Conservation (phyloP, 2,888 invertebrate species). For the Mesochorus sp. region DNA sequence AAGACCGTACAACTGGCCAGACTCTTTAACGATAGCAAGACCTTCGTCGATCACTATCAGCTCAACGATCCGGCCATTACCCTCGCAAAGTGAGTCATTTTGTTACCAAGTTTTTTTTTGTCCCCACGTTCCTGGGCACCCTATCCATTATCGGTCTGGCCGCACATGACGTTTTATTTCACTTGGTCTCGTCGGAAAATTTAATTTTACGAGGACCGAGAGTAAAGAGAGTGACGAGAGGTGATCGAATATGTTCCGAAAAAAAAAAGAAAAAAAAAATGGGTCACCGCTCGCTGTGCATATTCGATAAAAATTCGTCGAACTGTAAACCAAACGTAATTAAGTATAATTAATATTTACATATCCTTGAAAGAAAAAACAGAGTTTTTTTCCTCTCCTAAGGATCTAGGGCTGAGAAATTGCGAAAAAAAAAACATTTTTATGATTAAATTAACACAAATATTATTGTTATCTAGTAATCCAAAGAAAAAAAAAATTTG, state of each 20-base stretch:
- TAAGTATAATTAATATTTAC: too few relatives aligned
- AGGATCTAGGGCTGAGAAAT: too few relatives aligned
- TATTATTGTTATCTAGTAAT: too few relatives aligned
- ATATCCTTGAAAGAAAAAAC: too few relatives aligned
- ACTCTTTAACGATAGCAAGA: slow-evolving; percentile 77
- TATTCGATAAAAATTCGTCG: background rate
- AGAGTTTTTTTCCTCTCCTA: too few relatives aligned
- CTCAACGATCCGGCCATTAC: slow-evolving; percentile 74
- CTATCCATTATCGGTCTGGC: background rate
- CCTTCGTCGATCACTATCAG: slow-evolving; percentile 78
- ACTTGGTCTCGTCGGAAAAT: slow-evolving; percentile 4
- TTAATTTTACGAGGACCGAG: slow-evolving; percentile 8
- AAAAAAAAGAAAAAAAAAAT: too few relatives aligned
- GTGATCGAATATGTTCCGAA: background rate
- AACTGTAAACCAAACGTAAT: too few relatives aligned
- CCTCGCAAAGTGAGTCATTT: slow-evolving; percentile 75
- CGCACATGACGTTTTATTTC: background rate
- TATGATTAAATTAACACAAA: too few relatives aligned
- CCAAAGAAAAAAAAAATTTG: too few relatives aligned
- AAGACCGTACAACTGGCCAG: slow-evolving; percentile 74
- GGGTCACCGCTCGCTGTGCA: background rate
- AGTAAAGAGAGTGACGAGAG: background rate
- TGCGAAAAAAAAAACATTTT: too few relatives aligned
- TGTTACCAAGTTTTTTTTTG: background rate
- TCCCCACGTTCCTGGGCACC: background rate